Percentiles rank a stretch among this genome's conserved stretches.
Evolutionary conservation across 2,888 invertebrate species (phyloP).

Genomic region (Luperina testacea): DNA sequence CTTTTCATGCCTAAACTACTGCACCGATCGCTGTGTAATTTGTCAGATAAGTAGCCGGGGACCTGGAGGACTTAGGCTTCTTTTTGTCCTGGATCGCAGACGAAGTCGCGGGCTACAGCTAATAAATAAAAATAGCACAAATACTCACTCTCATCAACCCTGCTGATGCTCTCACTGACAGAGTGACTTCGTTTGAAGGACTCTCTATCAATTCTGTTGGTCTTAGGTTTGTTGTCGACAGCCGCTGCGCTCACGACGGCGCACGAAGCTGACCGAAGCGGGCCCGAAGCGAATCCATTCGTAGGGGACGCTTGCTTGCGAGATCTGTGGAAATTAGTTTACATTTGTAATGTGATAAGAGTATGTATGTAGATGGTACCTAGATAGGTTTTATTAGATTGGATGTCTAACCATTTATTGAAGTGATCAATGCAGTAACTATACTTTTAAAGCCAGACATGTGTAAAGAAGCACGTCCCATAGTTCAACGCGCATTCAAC

Average conservation of each 20-base stretch:
- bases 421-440: not conserved
- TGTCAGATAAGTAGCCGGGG: not conserved
- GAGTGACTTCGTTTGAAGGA: slow-evolving; percentile 87
- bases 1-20: not conserved
- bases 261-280: slow-evolving; percentile 86
- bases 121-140: not conserved
- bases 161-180: slow-evolving; percentile 87
- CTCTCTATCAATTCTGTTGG: slow-evolving; percentile 78
- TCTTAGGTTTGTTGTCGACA: slow-evolving; percentile 75
- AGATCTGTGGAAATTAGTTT: slow-evolving; percentile 75
- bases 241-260: slow-evolving; percentile 83
- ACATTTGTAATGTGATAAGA: slow-evolving; percentile 5
- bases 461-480: not conserved
- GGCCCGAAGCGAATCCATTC: slow-evolving; percentile 83
- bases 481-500: not conserved
- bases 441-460: not conserved
- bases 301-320: slow-evolving; percentile 85
- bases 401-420: not conserved
- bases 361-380: not conserved
- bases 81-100: not conserved
- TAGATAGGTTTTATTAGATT: not conserved
- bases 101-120: not conserved
- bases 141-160: slow-evolving; percentile 85
- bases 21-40: not conserved
- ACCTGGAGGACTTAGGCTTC: not conserved